phyloP scores from a whole-genome alignment of 92 coral and sea anemone genomes.

The Bergia puertoricense region DNA sequence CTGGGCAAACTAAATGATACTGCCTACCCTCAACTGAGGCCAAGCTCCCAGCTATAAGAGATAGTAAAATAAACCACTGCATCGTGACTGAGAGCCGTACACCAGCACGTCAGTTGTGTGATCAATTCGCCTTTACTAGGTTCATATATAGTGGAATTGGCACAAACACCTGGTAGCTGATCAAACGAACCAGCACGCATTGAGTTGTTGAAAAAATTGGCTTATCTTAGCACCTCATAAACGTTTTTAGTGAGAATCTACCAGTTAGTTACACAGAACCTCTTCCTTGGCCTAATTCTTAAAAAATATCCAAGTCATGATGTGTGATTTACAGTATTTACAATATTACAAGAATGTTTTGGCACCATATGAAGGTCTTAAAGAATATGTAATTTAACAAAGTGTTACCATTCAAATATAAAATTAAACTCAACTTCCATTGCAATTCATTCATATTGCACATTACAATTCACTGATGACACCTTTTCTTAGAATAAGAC shows the following conservation, averaged over 20 bases:
- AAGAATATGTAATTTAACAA: too few species aligned
- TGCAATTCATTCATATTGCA: too few species aligned
- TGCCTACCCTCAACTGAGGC: constrained; percentile 36
- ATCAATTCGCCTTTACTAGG: neutral
- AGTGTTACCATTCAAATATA: too few species aligned
- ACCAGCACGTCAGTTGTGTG: neutral
- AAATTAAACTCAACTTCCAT: too few species aligned
- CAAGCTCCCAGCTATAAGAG: constrained; percentile 12
- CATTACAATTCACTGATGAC: too few species aligned
- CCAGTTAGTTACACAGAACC: neutral
- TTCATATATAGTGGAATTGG: neutral
- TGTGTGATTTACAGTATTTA: too few species aligned
- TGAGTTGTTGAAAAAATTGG: neutral
- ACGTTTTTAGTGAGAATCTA: neutral
- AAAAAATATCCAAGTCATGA: too few species aligned
- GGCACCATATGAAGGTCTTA: too few species aligned
- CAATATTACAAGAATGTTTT: too few species aligned
- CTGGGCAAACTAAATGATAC: neutral
- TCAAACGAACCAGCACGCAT: neutral
- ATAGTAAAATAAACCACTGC: neutral
- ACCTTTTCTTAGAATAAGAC: neutral
- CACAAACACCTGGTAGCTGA: constrained; percentile 21
- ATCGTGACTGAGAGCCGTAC: neutral
- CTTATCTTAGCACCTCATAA: neutral
- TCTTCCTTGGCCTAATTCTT: neutral